phyloP scores from a whole-genome alignment of 2,797 vertebrate species.

The Argya squamiceps region DNA sequence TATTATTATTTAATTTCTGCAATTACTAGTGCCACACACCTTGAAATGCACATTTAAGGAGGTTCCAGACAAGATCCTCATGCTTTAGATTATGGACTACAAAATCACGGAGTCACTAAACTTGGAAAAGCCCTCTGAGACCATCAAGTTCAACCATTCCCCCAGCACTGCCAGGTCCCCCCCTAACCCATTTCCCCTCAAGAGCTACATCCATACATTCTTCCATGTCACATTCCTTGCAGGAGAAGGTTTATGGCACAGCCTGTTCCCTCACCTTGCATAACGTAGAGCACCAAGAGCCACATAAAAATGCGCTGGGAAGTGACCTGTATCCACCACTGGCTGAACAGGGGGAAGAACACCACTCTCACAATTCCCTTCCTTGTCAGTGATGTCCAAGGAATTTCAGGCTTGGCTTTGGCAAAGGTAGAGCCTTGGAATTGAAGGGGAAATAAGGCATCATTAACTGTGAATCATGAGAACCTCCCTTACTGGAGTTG shows the following conservation, averaged over 20 bases:
- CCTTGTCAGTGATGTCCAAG: slow-evolving; percentile 91
- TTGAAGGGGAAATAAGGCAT: background rate
- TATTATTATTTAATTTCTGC: background rate
- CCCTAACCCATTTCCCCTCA: background rate
- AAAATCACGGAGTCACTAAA: background rate
- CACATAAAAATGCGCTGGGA: slow-evolving; percentile 88
- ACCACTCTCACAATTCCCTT: slow-evolving; percentile 95
- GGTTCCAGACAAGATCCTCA: background rate
- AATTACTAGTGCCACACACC: background rate
- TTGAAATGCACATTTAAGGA: background rate
- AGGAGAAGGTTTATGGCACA: background rate
- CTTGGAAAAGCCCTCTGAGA: background rate
- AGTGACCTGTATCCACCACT: slow-evolving; percentile 98
- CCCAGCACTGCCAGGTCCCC: background rate
- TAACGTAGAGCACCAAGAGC: slow-evolving; percentile 89
- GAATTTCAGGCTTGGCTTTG: slow-evolving; percentile 96
- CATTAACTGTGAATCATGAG: background rate
- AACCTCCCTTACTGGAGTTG: too few species aligned
- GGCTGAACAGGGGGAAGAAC: slow-evolving; percentile 93
- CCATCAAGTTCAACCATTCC: background rate
- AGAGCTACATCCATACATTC: background rate
- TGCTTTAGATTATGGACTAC: background rate
- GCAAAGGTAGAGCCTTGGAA: slow-evolving; percentile 92
- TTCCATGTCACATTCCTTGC: fast-evolving
- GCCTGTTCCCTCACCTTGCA: slow-evolving; percentile 84